Evolutionary conservation across 2,888 invertebrate species (phyloP).

Genomic region (Anthoptus insignis): DNA sequence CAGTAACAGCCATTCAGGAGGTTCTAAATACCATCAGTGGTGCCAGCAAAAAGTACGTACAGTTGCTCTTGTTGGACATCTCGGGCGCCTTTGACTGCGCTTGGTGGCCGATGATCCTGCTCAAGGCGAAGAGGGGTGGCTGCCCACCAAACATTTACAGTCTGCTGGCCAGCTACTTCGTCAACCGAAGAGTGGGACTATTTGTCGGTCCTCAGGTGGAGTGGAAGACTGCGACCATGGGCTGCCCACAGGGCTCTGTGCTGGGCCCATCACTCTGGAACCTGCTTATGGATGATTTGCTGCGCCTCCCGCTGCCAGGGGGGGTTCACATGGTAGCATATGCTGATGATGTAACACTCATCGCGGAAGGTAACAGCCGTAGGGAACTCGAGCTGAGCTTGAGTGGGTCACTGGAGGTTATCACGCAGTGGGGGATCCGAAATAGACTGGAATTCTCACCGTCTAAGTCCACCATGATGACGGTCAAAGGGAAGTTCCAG

Average conservation of each 20-base stretch:
- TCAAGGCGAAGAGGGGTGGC: constrained; percentile 33
- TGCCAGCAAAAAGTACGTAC: constrained; percentile 41
- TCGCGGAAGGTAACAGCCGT: constrained; percentile 8
- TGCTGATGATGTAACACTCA: constrained; percentile 9
- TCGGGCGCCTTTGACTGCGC: constrained; percentile 55
- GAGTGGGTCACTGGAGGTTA: not conserved
- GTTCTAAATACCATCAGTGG: not conserved
- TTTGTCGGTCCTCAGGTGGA: constrained; percentile 1
- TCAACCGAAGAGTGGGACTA: constrained; percentile 21
- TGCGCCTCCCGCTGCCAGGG: constrained; percentile 10
- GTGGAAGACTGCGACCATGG: constrained; percentile 42
- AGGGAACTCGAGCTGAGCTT: not conserved
- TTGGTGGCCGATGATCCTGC: constrained; percentile 52
- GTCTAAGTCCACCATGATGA: constrained; percentile 44
- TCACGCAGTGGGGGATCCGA: not conserved
- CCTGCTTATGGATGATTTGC: constrained; percentile 25
- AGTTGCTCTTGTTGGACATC: constrained; percentile 53
- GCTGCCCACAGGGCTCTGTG: constrained; percentile 40
- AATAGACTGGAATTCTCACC: constrained; percentile 48
- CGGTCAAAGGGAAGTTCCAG: constrained; percentile 37
- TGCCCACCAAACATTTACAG: constrained; percentile 47
- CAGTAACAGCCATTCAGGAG: constrained; percentile 47
- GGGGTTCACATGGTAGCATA: constrained; percentile 21
- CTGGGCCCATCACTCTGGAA: constrained; percentile 38
- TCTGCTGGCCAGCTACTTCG: constrained; percentile 52